Evolutionary conservation across 1,140 invertebrate genomes (phyloP).

Genomic region (Copidosoma floridanum): DNA sequence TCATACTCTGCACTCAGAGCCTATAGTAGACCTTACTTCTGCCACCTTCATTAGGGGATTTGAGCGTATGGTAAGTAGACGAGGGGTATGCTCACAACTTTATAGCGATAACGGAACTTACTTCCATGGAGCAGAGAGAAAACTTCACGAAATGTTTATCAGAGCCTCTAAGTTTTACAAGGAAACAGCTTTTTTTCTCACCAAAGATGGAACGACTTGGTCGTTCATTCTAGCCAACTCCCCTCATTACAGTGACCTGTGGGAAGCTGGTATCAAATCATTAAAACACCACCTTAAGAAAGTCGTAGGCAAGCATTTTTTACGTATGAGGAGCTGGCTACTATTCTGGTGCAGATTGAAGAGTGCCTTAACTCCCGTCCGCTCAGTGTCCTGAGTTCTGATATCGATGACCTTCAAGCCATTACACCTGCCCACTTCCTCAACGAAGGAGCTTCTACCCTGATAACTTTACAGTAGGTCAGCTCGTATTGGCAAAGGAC

Average conservation of each 20-base stretch:
- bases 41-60: slow-evolving; percentile 6
- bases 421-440: no score
- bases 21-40: not conserved
- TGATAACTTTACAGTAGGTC: not conserved
- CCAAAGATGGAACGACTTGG: not conserved
- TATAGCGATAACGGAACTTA: slow-evolving; percentile 17
- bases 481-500: not conserved
- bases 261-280: slow-evolving; percentile 20
- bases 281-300: slow-evolving; percentile 13
- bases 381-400: not conserved
- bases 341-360: slow-evolving; percentile 3
- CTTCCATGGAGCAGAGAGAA: slow-evolving; percentile 1
- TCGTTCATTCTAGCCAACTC: not conserved
- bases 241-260: slow-evolving; percentile 9
- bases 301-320: not conserved
- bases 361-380: not conserved
- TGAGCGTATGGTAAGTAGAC: not conserved
- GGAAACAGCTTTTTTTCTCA: not conserved
- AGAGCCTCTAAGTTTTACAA: not conserved
- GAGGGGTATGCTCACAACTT: not conserved
- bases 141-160: not conserved
- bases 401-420: slow-evolving; percentile 2
- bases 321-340: slow-evolving; percentile 2
- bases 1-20: slow-evolving; percentile 22
- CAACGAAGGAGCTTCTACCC: no score